Base-by-base conservation (phyloP, 2,797 vertebrate genomes). In the Acanthurus lineatus region DNA sequence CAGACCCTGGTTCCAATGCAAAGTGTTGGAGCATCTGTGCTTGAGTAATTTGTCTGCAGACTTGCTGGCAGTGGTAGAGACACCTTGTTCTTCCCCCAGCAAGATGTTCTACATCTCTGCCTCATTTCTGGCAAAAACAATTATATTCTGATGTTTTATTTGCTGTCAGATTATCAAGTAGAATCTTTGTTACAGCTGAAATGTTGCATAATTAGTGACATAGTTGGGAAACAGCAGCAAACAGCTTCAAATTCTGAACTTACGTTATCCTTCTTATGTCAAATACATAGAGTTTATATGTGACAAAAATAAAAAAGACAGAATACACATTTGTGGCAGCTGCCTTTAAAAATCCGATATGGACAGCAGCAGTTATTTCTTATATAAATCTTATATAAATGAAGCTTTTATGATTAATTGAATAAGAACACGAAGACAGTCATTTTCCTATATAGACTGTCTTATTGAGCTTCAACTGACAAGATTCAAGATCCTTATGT, bases 91-190 rank as follows among this genome's bases (percentile, higher is more conserved):
- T 86, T 68, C 28, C 74, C 76, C 51, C 49, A 0, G 66, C 82
- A 88, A 88, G 76, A 90, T 90, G 87, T 84, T 83, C 73, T 52
- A 75, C 66, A 64, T 71, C 64, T 83, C 85, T 57, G 85, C 77
- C 82, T 88, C 77, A 59, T 82, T 81, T 84, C 64, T 65, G 64
- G 61, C 49, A 70, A 70, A 83, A 82, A 76, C 86, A 89, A 87
- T 81, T 19, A 80, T 87, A 77, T 64, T 53, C 53, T 53, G 77
- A 19, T 38, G 45, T 44, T 47, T 64, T 63, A 68, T 89, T 73
- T 69, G 73, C 53, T 85, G 84, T 73, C 20, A 52, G 66, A 79
- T 68, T 85, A 79, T 77, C 70, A 82, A 17, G 3, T 11, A 65
- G 67, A 77, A 82, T 71, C 65, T 77, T 77, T 61, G 69, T 44